A percentile compares a stretch with the other conserved stretches of the same genome.
Conservation (phyloP, 2,888 invertebrate genomes). For the Apamea sordens region DNA sequence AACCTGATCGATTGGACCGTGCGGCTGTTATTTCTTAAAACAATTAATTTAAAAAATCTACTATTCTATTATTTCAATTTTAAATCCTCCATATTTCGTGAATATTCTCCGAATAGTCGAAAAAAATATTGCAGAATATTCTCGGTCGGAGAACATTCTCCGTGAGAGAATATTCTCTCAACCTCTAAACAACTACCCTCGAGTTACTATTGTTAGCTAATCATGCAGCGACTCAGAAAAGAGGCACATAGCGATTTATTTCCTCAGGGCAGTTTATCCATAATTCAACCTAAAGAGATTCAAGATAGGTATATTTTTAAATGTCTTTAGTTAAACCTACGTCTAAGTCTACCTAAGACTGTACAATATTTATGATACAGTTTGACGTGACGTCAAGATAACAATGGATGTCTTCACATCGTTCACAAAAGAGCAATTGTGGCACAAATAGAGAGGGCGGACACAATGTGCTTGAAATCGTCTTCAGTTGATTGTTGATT, state of each 20-base stretch:
- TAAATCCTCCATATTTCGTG: neutral
- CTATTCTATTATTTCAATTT: neutral
- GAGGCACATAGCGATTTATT: neutral
- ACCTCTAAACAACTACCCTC: neutral
- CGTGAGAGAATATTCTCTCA: neutral
- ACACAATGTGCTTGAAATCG: constrained; percentile 43
- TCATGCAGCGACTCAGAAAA: neutral
- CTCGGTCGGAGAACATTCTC: neutral
- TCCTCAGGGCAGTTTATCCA: neutral
- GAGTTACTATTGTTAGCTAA: neutral
- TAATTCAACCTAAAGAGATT: neutral
- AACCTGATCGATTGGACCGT: too few relatives aligned
- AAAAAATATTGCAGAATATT: neutral
- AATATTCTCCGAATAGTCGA: neutral
- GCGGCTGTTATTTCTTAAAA: too few relatives aligned
- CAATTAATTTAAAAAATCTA: neutral
- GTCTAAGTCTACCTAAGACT: neutral
- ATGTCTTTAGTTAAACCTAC: neutral
- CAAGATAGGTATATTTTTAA: neutral
- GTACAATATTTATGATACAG: constrained; percentile 29
- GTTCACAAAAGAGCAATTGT: constrained; percentile 54
- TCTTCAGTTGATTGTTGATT: constrained; percentile 29
- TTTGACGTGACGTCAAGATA: constrained; percentile 30
- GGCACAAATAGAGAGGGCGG: constrained; percentile 31
- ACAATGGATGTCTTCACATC: constrained; percentile 48